These are phyloP conservation scores for Ectropis grisescens DNA, from an alignment of 1,140 invertebrate species.

Conservation along the genomic window DNA sequence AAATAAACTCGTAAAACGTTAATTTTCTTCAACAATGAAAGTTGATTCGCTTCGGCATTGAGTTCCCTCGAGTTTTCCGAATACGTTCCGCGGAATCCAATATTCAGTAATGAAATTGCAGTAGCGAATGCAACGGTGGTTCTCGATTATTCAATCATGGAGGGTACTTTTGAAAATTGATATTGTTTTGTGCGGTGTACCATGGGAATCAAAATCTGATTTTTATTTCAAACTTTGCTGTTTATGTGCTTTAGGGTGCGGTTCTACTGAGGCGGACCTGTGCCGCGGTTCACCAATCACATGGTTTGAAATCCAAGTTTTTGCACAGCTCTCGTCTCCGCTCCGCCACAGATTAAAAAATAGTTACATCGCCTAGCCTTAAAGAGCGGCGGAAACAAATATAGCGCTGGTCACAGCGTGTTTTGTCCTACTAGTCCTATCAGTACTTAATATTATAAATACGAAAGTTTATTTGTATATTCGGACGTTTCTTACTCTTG, in stretches of 20 bases:
- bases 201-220: no score
- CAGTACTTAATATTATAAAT: no score
- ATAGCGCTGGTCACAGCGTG: no score
- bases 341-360: no score
- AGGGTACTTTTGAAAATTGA: slow-evolving; percentile 49
- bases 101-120: slow-evolving; percentile 60
- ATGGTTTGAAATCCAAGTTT: not conserved
- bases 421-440: no score
- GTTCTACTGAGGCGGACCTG: no score
- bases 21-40: slow-evolving; percentile 35
- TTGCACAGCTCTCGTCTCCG: not conserved
- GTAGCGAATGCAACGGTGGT: slow-evolving; percentile 56
- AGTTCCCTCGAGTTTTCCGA: slow-evolving; percentile 38
- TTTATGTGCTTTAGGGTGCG: not conserved
- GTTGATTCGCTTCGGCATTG: slow-evolving; percentile 40
- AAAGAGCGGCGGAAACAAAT: no score
- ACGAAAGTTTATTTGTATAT: no score
- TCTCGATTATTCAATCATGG: slow-evolving; percentile 57
- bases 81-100: slow-evolving; percentile 47
- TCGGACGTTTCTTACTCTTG: no score
- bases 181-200: no score
- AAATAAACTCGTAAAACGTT: not conserved
- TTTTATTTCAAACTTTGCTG: slow-evolving; percentile 10
- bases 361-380: no score
- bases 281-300: no score